phyloP scores from a whole-genome alignment of 2,888 invertebrate species.

The Hylaea fasciaria region DNA sequence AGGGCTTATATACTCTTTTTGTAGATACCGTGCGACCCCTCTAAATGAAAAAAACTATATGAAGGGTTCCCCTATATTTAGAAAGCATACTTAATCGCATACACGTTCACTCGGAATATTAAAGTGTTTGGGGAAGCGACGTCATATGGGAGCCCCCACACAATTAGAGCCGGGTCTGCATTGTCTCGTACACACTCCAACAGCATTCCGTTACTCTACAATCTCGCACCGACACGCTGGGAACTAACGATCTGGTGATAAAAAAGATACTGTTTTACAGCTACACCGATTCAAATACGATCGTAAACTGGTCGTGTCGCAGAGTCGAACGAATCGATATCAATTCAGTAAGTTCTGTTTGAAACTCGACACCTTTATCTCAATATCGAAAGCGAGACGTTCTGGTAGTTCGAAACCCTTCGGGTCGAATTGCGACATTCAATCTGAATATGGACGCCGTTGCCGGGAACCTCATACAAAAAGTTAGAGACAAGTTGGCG shows the following conservation, averaged over 20 bases:
- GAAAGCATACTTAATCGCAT: constrained; percentile 81
- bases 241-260: constrained; percentile 50
- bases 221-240: constrained; percentile 41
- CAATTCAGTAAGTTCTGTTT: constrained; percentile 46
- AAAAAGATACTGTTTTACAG: constrained; percentile 38
- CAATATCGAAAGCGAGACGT: constrained; percentile 50
- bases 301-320: constrained; percentile 35
- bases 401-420: constrained; percentile 35
- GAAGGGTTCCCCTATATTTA: constrained; percentile 77
- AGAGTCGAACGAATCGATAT: constrained; percentile 45
- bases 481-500: constrained; percentile 59
- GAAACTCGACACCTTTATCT: constrained; percentile 51
- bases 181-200: constrained; percentile 62
- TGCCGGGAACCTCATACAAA: constrained; percentile 53
- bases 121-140: constrained; percentile 80
- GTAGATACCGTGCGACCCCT: constrained; percentile 75
- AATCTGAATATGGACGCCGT: constrained; percentile 50
- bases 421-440: constrained; percentile 44
- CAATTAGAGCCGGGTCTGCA: constrained; percentile 70
- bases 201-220: constrained; percentile 63
- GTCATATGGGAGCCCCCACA: constrained; percentile 77
- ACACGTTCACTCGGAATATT: constrained; percentile 79
- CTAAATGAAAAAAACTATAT: constrained; percentile 73
- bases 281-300: constrained; percentile 30
- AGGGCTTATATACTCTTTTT: constrained; percentile 71